A percentile compares a stretch with the other conserved stretches of the same genome.
Evolutionary conservation across 2,113 vertebrate genomes (phyloP).

Genomic region (Cygnus atratus): DNA sequence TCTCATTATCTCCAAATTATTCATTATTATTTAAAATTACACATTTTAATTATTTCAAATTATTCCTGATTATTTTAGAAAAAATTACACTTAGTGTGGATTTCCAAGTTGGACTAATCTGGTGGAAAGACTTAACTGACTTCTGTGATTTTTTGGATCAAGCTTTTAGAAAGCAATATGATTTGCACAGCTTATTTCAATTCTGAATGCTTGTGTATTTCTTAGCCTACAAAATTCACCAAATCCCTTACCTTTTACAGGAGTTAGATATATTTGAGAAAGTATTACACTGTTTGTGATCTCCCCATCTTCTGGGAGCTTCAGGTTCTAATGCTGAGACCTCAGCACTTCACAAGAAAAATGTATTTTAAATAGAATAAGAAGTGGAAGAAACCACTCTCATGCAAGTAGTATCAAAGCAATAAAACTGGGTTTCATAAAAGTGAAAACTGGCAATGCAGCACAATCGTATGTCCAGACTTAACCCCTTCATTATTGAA

Average conservation of each 20-base stretch:
- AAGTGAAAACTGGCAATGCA: not conserved
- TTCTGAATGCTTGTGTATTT: not conserved
- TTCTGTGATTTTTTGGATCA: not conserved
- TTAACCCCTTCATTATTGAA: not conserved
- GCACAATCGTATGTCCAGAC: not conserved
- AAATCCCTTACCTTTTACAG: not conserved
- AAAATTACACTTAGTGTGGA: not conserved
- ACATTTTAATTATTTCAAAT: not conserved
- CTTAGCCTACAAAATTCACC: not conserved
- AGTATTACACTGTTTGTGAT: not conserved
- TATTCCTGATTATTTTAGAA: not conserved
- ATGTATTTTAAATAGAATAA: not conserved
- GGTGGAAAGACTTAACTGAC: not conserved
- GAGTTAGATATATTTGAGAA: not conserved
- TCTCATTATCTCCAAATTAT: not conserved
- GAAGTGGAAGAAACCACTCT: not conserved
- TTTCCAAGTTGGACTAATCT: not conserved
- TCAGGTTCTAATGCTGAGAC: not conserved
- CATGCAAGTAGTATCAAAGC: not conserved
- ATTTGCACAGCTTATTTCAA: not conserved
- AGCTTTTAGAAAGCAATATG: not conserved
- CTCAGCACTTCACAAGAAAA: not conserved
- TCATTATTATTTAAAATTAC: not conserved
- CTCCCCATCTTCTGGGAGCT: not conserved
- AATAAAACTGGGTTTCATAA: not conserved